A percentile compares a stretch with the other conserved stretches of the same genome.
Evolutionary conservation across 2,113 vertebrate species (phyloP).

Genomic region (Dicerorhinus sumatrensis): DNA sequence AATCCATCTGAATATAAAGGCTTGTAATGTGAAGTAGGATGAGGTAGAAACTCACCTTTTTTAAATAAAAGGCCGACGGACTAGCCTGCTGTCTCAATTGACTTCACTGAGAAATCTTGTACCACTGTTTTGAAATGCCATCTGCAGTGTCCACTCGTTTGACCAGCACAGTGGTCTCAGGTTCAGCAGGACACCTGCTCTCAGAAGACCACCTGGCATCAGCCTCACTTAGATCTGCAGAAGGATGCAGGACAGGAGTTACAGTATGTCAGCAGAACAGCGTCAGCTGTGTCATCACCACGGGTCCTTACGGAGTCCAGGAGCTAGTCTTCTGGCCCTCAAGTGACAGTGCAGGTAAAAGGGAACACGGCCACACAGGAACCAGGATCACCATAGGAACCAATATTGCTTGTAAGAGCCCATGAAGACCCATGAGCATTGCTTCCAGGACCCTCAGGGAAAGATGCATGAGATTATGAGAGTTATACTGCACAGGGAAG

Average conservation of each 20-base stretch:
- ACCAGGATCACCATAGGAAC: not conserved
- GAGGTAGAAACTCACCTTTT: not conserved
- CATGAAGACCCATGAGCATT: not conserved
- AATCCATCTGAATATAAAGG: not conserved
- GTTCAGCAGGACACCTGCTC: not conserved
- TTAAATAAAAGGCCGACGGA: not conserved
- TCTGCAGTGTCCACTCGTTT: not conserved
- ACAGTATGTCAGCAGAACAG: not conserved
- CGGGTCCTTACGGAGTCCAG: not conserved
- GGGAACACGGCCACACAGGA: not conserved
- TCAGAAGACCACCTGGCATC: not conserved
- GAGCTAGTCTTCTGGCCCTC: not conserved
- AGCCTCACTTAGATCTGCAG: not conserved
- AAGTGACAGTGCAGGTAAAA: not conserved
- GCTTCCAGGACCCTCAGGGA: not conserved
- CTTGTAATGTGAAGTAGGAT: not conserved
- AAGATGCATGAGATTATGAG: not conserved
- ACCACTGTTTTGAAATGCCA: not conserved
- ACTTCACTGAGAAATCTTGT: not conserved
- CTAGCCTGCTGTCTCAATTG: not conserved
- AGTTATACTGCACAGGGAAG: not conserved
- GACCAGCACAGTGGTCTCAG: not conserved
- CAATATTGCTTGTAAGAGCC: not conserved
- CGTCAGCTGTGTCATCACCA: not conserved
- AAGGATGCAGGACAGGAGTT: not conserved